Conservation (phyloP, 2,797 vertebrate genomes). For the Amniataba percoides region DNA sequence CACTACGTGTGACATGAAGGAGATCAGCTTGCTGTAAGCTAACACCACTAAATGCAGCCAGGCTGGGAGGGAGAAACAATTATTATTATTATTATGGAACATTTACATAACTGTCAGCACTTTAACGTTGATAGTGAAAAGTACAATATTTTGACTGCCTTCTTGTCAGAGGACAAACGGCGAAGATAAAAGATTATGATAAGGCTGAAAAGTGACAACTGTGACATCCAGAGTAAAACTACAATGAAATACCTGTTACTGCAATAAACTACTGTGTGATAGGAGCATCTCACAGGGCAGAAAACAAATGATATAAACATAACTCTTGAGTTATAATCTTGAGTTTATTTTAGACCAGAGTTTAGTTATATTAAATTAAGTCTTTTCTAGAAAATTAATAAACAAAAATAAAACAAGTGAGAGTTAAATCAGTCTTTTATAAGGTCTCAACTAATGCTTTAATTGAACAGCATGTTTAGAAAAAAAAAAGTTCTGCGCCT, state of each 20-base stretch:
- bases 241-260: slow-evolving; percentile 20
- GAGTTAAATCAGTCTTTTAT: slow-evolving; percentile 15
- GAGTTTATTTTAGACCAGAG: too few species aligned
- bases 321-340: too few species aligned
- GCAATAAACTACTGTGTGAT: slow-evolving; percentile 11
- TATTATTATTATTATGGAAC: neutral
- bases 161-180: neutral
- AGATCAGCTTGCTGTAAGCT: neutral
- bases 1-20: slow-evolving; percentile 4
- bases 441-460: neutral
- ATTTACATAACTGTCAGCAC: neutral
- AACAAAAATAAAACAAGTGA: slow-evolving; percentile 14
- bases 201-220: slow-evolving; percentile 3
- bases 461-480: neutral
- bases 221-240: slow-evolving; percentile 1
- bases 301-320: neutral
- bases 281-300: neutral
- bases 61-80: neutral
- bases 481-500: neutral
- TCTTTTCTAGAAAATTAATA: neutral
- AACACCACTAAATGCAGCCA: neutral
- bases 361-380: neutral
- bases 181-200: neutral
- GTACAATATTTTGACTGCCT: neutral
- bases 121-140: neutral